These are phyloP conservation scores for Galagoides demidoff DNA, from an alignment of 2,797 vertebrate genomes.

Conservation along the genomic window DNA sequence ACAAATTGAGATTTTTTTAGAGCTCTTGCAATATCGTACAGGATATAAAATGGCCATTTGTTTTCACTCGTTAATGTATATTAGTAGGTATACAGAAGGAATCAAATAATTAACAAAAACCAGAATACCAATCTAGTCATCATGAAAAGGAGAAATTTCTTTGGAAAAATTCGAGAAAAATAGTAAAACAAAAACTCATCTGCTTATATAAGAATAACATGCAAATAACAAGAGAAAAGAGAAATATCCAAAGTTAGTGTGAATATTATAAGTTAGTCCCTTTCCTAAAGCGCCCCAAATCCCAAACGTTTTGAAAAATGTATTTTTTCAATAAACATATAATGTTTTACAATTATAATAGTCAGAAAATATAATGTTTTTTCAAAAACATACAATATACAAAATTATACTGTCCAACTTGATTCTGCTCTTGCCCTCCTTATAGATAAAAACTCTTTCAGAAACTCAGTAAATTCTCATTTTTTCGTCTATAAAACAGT, in stretches of 20 bases:
- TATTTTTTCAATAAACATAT: neutral
- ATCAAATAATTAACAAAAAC: neutral
- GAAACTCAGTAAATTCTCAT: neutral
- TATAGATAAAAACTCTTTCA: neutral
- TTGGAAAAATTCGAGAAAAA: neutral
- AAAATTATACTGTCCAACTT: neutral
- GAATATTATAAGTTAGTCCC: neutral
- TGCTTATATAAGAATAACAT: neutral
- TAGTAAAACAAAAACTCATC: neutral
- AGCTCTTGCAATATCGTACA: neutral
- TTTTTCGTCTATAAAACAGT: slow-evolving; percentile 14
- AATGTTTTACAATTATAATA: neutral
- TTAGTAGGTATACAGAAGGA: neutral
- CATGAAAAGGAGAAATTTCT: neutral
- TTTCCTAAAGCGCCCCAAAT: neutral
- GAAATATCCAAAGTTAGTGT: neutral
- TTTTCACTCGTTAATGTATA: neutral
- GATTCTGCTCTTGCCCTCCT: neutral
- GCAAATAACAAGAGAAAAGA: neutral
- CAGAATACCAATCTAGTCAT: neutral
- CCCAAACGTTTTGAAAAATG: slow-evolving; percentile 22
- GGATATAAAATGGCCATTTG: neutral
- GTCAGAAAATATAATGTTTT: slow-evolving; percentile 2
- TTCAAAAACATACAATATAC: neutral
- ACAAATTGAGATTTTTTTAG: neutral